These are phyloP conservation scores for Nerophis ophidion DNA, from an alignment of 2,113 vertebrate species.

Conservation along the genomic window DNA sequence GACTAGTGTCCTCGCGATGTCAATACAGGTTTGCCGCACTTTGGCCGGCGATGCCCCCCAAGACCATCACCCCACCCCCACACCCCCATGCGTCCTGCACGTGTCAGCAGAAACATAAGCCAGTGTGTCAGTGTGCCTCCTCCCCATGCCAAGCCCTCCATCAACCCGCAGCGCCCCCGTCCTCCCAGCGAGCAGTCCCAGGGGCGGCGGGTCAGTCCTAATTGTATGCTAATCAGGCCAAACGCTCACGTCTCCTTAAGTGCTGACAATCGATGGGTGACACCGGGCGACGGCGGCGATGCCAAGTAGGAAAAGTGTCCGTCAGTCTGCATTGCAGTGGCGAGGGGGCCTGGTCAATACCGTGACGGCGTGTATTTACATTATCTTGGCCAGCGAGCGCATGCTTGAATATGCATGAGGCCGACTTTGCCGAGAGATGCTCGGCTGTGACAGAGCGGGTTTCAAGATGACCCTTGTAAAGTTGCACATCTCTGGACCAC, in stretches of 20 bases:
- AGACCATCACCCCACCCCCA: constrained; percentile 51
- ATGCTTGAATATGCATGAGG: neutral
- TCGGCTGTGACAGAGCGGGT: neutral
- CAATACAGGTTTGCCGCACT: constrained; percentile 69
- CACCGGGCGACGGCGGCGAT: constrained; percentile 49
- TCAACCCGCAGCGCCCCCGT: constrained; percentile 27
- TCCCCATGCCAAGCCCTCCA: constrained; percentile 42
- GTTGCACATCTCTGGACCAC: neutral
- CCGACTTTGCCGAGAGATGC: neutral
- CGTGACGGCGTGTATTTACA: neutral
- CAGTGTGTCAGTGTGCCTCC: constrained; percentile 48
- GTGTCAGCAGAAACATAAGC: constrained; percentile 70
- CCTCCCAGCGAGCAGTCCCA: constrained; percentile 52
- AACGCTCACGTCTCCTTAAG: constrained; percentile 32
- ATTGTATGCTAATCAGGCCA: constrained; percentile 69
- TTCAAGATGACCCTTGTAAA: neutral
- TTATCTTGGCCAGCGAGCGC: too few species aligned
- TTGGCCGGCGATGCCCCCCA: constrained; percentile 48
- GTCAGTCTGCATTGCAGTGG: constrained; percentile 18
- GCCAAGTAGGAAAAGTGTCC: constrained; percentile 51
- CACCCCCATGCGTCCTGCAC: constrained; percentile 31
- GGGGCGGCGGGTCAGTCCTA: constrained; percentile 66
- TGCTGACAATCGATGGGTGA: constrained; percentile 58
- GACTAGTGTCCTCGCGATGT: constrained; percentile 56
- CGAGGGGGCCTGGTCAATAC: neutral